These are phyloP conservation scores for Sinocyclocheilus anshuiensis DNA, from an alignment of 2,113 vertebrate species.

Conservation along the genomic window DNA sequence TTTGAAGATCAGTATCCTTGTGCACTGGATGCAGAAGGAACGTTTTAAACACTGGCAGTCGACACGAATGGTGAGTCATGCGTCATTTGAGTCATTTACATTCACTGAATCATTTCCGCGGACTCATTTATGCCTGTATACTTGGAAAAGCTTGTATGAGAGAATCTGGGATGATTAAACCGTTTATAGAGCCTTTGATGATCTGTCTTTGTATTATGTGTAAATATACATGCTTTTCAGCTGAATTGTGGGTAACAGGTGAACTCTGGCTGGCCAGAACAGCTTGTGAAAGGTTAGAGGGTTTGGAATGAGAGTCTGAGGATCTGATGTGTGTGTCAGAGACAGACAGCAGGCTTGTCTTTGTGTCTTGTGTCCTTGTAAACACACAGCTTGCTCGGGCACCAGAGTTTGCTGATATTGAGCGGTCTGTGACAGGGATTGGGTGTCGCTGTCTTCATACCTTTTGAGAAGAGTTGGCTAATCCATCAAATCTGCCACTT, in stretches of 20 bases:
- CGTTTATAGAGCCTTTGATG: background rate
- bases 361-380: constrained; percentile 33
- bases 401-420: constrained; percentile 20
- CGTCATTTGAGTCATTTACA: background rate
- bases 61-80: background rate
- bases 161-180: background rate
- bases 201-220: background rate
- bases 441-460: constrained; percentile 17
- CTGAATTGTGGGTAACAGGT: constrained; percentile 6
- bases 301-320: background rate
- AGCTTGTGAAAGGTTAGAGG: constrained; percentile 25
- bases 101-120: background rate
- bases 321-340: background rate
- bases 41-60: background rate
- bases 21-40: background rate
- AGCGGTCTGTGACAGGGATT: background rate
- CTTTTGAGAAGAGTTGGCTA: constrained; percentile 11
- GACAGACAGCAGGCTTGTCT: constrained; percentile 9
- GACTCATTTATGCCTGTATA: background rate
- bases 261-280: constrained; percentile 10
- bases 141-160: background rate
- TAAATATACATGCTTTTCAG: background rate
- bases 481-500: constrained; percentile 36
- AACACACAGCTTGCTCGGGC: background rate
- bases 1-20: background rate